Conservation (phyloP, 2,888 invertebrate species). For the Eristalis pertinax region DNA sequence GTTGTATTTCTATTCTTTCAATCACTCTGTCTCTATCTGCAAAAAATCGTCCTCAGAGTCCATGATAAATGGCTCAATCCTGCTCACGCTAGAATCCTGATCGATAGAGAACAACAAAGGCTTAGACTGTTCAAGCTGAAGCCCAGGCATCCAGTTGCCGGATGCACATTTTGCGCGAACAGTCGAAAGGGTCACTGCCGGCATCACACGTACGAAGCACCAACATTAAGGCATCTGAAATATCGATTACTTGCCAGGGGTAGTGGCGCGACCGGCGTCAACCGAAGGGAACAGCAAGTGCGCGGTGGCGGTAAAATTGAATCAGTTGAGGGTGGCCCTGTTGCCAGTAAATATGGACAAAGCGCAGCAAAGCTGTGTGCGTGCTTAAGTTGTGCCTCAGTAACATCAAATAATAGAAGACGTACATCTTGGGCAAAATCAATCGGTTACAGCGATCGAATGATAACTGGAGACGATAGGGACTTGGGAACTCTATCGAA, state of each 20-base stretch:
- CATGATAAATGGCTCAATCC: constrained; percentile 81
- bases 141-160: constrained; percentile 61
- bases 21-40: constrained; percentile 81
- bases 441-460: constrained; percentile 7
- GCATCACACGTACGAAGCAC: constrained; percentile 74
- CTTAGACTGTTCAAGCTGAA: constrained; percentile 55
- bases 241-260: constrained; percentile 73
- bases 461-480: constrained; percentile 8
- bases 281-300: constrained; percentile 10
- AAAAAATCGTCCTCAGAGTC: constrained; percentile 79
- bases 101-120: constrained; percentile 73
- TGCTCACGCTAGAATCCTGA: constrained; percentile 78
- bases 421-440: constrained; percentile 61
- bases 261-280: constrained; percentile 8
- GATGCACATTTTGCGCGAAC: constrained; percentile 79
- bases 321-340: constrained; percentile 21
- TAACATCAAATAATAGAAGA: constrained; percentile 31
- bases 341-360: constrained; percentile 22
- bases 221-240: constrained; percentile 75
- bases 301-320: constrained; percentile 30
- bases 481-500: constrained; percentile 22
- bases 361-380: constrained; percentile 54
- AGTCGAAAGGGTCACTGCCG: constrained; percentile 80
- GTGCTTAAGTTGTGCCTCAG: constrained; percentile 52
- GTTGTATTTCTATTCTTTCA: constrained; percentile 80